These are phyloP conservation scores for Muraenolepis orangiensis DNA, from an alignment of 2,797 vertebrate species.

Conservation along the genomic window DNA sequence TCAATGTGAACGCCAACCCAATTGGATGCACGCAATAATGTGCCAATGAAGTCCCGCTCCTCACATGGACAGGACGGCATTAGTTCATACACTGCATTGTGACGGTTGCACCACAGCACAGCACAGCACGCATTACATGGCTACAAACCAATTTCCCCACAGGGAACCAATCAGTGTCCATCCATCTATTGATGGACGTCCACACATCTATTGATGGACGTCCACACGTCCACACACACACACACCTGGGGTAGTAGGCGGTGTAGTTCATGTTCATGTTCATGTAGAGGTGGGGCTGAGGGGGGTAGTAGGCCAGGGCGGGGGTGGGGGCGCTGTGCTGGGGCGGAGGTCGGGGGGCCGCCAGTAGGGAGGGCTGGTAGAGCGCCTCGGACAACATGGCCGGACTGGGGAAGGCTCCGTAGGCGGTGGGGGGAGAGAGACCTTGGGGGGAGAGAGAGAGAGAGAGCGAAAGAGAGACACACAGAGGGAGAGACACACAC, in stretches of 20 bases:
- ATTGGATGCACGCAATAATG: neutral
- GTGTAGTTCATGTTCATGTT: conserved; percentile 99
- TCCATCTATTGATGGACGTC: no score
- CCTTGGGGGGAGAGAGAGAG: conserved; percentile 61
- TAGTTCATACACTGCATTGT: neutral
- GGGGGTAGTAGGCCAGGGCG: conserved; percentile 87
- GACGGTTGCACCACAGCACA: neutral
- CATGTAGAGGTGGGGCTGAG: conserved; percentile 93
- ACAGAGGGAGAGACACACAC: no score
- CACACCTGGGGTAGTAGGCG: conserved; percentile 91
- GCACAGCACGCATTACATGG: neutral
- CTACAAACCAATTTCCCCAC: no score
- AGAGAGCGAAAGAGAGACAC: no score
- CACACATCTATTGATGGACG: no score
- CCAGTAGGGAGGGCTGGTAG: conserved; percentile 87
- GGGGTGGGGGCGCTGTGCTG: conserved; percentile 75
- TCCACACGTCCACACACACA: neutral
- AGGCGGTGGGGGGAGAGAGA: conserved; percentile 88
- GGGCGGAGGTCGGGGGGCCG: conserved; percentile 77
- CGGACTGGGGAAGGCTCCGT: conserved; percentile 84
- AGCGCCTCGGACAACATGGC: conserved; percentile 87
- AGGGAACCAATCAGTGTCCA: no score
- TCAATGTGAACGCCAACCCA: neutral
- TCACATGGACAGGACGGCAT: neutral
- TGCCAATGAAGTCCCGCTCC: neutral